phyloP scores from a whole-genome alignment of 2,888 invertebrate species.

The Bellardia bayeri region DNA sequence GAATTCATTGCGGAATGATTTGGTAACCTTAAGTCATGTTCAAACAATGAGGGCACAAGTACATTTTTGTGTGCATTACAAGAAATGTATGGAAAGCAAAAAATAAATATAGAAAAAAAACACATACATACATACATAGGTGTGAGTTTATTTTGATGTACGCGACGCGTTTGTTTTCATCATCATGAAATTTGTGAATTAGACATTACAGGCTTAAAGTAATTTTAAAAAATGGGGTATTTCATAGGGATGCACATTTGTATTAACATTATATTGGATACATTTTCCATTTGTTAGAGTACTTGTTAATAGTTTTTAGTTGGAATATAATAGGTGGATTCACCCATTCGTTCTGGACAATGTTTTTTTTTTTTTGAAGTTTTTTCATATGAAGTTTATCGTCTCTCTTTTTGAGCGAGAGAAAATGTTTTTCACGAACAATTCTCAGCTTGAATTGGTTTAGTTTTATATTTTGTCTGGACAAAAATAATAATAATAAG shows the following conservation, averaged over 20 bases:
- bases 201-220: not conserved
- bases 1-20: constrained; percentile 55
- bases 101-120: not conserved
- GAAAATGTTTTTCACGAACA: too few species aligned
- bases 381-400: too few species aligned
- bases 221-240: not conserved
- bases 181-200: constrained; percentile 29
- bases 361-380: too few species aligned
- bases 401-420: too few species aligned
- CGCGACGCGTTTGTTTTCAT: constrained; percentile 36
- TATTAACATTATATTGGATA: too few species aligned
- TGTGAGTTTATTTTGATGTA: constrained; percentile 28
- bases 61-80: not conserved
- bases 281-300: too few species aligned
- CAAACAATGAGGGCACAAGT: constrained; percentile 52
- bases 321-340: too few species aligned
- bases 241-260: not conserved
- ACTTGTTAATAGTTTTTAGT: too few species aligned
- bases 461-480: too few species aligned
- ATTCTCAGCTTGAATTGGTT: too few species aligned
- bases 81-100: not conserved
- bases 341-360: too few species aligned
- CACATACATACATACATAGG: not conserved
- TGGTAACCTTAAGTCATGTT: constrained; percentile 62
- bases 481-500: too few species aligned